phyloP scores from a whole-genome alignment of 2,113 vertebrate species.

The Hyperoodon ampullatus region DNA sequence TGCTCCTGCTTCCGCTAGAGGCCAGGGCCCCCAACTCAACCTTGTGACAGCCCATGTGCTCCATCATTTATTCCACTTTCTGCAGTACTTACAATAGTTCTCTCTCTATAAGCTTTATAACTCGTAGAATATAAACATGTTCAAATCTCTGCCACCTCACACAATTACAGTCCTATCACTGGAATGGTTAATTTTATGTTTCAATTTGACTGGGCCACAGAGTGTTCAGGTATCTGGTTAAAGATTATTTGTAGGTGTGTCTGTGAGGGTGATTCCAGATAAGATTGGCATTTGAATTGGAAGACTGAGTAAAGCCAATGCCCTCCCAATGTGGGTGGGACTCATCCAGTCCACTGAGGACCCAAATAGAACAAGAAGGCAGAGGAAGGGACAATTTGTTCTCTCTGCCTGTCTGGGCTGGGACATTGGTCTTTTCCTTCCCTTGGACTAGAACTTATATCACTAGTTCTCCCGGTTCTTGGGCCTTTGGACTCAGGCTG shows the following conservation, averaged over 20 bases:
- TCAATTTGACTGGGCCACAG: not conserved
- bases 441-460: not conserved
- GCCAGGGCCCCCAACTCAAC: too few species aligned
- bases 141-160: not conserved
- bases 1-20: not conserved
- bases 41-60: not conserved
- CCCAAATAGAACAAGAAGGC: not conserved
- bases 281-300: not conserved
- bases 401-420: not conserved
- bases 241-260: too few species aligned
- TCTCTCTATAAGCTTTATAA: not conserved
- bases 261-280: not conserved
- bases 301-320: not conserved
- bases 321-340: fast-evolving
- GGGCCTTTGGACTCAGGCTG: not conserved
- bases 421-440: not conserved
- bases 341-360: fast-evolving
- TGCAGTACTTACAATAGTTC: fast-evolving
- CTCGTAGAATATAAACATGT: not conserved
- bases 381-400: too few species aligned
- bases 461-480: not conserved
- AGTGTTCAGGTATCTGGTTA: not conserved
- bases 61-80: not conserved
- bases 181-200: too few species aligned
- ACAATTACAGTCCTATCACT: not conserved